A percentile compares a stretch with the other conserved stretches of the same genome.
These are phyloP conservation scores for Oncorhynchus clarkii DNA, from an alignment of 2,113 vertebrate species.

Conservation along the genomic window DNA sequence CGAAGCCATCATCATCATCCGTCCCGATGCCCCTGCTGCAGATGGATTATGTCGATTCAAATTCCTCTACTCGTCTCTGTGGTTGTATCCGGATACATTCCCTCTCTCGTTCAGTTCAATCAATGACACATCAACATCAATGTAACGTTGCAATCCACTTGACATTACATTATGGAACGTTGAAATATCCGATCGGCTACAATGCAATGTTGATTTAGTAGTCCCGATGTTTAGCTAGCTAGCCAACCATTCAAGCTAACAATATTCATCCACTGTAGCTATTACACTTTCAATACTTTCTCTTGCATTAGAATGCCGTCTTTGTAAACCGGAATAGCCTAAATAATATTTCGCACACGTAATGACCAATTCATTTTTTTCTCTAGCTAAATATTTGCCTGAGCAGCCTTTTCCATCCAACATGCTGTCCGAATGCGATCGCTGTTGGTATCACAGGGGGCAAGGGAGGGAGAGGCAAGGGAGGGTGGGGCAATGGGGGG, in stretches of 20 bases:
- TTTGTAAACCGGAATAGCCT: too few species aligned
- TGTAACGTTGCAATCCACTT: too few species aligned
- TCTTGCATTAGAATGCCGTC: too few species aligned
- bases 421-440: background rate
- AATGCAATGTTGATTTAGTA: too few species aligned
- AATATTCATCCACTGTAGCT: background rate
- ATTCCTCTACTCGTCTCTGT: background rate
- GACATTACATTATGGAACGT: too few species aligned
- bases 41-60: conserved; percentile 25
- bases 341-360: too few species aligned
- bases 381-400: background rate
- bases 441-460: background rate
- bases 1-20: conserved; percentile 60
- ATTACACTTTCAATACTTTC: too few species aligned
- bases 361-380: background rate
- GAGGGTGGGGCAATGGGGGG: background rate
- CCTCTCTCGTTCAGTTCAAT: background rate
- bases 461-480: conserved; percentile 3
- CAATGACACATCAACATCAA: too few species aligned
- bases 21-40: conserved; percentile 13
- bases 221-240: background rate
- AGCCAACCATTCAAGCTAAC: background rate
- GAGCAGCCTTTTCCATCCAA: background rate
- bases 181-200: too few species aligned
- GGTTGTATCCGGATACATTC: background rate